These are phyloP conservation scores for Anaspis maculata DNA, from an alignment of 2,888 invertebrate genomes.

Conservation along the genomic window DNA sequence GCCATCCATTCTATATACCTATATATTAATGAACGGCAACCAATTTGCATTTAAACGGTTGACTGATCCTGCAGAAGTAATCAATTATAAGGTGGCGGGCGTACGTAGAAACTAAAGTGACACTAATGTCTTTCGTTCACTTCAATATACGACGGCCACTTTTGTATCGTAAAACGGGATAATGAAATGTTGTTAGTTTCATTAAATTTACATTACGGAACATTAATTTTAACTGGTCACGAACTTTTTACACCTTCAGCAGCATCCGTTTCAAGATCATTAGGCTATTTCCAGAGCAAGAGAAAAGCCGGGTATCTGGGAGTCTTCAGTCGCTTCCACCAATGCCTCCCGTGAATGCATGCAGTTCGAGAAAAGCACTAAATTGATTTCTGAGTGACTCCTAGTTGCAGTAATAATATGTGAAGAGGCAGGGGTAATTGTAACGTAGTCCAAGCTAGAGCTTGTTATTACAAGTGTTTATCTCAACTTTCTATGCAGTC, in stretches of 20 bases:
- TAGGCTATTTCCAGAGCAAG: conserved; percentile 10
- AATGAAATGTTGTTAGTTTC: conserved; percentile 17
- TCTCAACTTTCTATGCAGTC: too few species aligned
- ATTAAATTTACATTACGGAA: conserved; percentile 24
- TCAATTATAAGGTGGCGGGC: conserved; percentile 15
- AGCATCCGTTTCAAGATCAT: conserved; percentile 17
- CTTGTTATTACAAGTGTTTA: too few species aligned
- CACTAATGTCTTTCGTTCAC: conserved; percentile 15
- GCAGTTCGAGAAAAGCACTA: too few species aligned
- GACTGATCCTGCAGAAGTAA: conserved; percentile 16
- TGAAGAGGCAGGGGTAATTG: too few species aligned
- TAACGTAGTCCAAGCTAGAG: too few species aligned
- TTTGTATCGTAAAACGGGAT: conserved; percentile 14
- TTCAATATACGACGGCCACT: conserved; percentile 11
- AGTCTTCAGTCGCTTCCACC: too few species aligned
- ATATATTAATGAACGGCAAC: conserved; percentile 13
- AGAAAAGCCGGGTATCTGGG: too few species aligned
- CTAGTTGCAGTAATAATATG: too few species aligned
- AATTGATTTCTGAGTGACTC: too few species aligned
- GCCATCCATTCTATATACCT: too few species aligned
- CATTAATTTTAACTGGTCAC: conserved; percentile 22
- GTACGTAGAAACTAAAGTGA: conserved; percentile 12
- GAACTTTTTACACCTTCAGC: conserved; percentile 20
- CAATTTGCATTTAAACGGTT: conserved; percentile 17
- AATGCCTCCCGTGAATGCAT: too few species aligned